phyloP scores from a whole-genome alignment of 1,140 invertebrate genomes.

The Bombus ignitus region DNA sequence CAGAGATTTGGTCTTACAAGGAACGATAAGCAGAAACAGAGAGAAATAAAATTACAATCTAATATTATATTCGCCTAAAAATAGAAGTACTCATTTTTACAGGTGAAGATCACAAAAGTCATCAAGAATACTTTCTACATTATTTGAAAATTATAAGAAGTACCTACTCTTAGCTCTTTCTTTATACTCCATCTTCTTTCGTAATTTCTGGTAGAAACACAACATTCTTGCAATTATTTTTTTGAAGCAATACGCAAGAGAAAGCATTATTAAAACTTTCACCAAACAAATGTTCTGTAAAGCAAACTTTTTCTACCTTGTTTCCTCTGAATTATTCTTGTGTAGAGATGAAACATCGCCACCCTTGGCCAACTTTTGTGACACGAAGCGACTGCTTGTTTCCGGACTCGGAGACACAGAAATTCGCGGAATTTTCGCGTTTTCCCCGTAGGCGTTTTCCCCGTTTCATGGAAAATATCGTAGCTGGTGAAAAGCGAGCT shows the following conservation, averaged over 20 bases:
- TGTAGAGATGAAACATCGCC: slow-evolving; percentile 1
- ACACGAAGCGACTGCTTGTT: slow-evolving; percentile 28
- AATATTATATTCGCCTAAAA: too few species aligned
- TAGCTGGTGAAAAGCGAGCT: background rate
- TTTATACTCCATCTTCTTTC: too few species aligned
- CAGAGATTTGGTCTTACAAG: too few species aligned
- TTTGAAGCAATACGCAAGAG: too few species aligned
- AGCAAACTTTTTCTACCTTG: background rate
- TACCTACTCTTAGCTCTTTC: too few species aligned
- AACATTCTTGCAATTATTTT: background rate
- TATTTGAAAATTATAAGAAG: too few species aligned
- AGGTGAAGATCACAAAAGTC: too few species aligned
- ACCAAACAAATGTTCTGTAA: too few species aligned
- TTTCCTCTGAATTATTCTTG: background rate
- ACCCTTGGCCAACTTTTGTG: slow-evolving; percentile 27
- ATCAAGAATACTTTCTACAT: too few species aligned
- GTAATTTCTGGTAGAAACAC: background rate
- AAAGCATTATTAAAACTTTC: background rate
- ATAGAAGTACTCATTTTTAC: too few species aligned
- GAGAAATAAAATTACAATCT: too few species aligned
- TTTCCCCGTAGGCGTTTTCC: background rate
- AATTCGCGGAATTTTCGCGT: slow-evolving; percentile 12
- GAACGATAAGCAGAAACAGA: too few species aligned
- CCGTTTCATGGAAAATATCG: background rate
- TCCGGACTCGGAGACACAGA: background rate